Conservation (phyloP, 2,113 vertebrate species). For the Plectropomus leopardus region DNA sequence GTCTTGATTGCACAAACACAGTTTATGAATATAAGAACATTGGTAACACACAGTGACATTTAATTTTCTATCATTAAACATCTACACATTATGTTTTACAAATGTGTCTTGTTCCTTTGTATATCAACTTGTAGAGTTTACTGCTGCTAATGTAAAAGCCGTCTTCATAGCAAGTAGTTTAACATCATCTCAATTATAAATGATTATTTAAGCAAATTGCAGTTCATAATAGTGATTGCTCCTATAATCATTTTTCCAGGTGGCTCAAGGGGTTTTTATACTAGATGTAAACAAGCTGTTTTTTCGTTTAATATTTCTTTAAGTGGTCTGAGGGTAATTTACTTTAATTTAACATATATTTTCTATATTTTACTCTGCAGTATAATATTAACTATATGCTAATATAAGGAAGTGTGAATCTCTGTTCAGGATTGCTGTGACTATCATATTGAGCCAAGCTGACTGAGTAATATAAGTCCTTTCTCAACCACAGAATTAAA, state of each 20-base stretch:
- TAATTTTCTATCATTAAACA: slow-evolving; percentile 7
- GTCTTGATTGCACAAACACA: background rate
- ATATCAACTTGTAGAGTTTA: background rate
- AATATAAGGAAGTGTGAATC: background rate
- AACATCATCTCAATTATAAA: slow-evolving; percentile 31
- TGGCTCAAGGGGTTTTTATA: background rate
- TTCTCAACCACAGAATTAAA: background rate
- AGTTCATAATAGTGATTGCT: slow-evolving; percentile 13
- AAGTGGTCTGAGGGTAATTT: slow-evolving; percentile 1
- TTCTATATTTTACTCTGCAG: background rate
- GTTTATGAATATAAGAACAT: slow-evolving; percentile 16
- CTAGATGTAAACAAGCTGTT: background rate
- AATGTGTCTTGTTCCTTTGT: background rate
- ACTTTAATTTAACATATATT: background rate
- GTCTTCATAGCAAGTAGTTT: slow-evolving; percentile 11
- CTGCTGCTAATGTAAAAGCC: slow-evolving; percentile 7
- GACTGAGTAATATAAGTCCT: background rate
- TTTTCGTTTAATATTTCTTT: slow-evolving; percentile 6
- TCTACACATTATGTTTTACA: slow-evolving; percentile 10
- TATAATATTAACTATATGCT: background rate
- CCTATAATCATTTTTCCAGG: slow-evolving; percentile 1
- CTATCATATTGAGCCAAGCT: background rate
- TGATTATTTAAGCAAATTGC: background rate
- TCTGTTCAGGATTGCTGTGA: background rate
- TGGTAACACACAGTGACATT: background rate